phyloP scores from a whole-genome alignment of 1,140 invertebrate genomes.

The Wasmannia auropunctata region DNA sequence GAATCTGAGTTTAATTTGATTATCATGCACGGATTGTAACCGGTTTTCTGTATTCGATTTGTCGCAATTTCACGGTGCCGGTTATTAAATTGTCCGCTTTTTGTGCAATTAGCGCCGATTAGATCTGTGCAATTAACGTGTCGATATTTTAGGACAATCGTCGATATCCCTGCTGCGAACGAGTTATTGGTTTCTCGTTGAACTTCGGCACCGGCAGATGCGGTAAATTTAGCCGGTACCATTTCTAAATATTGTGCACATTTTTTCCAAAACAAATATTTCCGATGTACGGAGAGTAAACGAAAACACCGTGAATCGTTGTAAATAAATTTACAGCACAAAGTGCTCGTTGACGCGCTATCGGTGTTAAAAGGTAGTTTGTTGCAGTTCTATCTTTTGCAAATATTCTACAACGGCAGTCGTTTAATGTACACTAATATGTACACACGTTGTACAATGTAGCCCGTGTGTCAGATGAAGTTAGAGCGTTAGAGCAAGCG shows the following conservation, averaged over 20 bases:
- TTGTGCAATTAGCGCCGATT: constrained; percentile 42
- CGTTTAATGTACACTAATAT: constrained; percentile 51
- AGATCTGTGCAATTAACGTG: constrained; percentile 41
- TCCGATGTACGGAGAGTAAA: constrained; percentile 8
- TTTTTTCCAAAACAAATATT: constrained; percentile 37
- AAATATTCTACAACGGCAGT: constrained; percentile 27
- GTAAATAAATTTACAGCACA: constrained; percentile 10
- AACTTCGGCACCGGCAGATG: background rate
- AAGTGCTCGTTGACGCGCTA: background rate
- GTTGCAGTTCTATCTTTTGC: constrained; percentile 23
- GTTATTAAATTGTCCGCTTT: constrained; percentile 49
- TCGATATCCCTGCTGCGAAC: background rate
- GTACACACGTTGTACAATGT: background rate
- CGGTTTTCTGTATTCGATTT: constrained; percentile 24
- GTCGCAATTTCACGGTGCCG: constrained; percentile 10
- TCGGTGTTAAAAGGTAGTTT: background rate
- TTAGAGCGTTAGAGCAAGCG: constrained; percentile 20
- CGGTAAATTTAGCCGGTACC: constrained; percentile 10
- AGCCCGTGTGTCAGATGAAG: background rate
- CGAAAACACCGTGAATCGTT: background rate
- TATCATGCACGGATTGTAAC: background rate
- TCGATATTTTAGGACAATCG: constrained; percentile 40
- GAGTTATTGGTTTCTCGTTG: constrained; percentile 37
- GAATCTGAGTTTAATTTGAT: constrained; percentile 41
- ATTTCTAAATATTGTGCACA: constrained; percentile 29